Base-by-base conservation (phyloP, 2,797 vertebrate species). In the Crocidura indochinensis region DNA sequence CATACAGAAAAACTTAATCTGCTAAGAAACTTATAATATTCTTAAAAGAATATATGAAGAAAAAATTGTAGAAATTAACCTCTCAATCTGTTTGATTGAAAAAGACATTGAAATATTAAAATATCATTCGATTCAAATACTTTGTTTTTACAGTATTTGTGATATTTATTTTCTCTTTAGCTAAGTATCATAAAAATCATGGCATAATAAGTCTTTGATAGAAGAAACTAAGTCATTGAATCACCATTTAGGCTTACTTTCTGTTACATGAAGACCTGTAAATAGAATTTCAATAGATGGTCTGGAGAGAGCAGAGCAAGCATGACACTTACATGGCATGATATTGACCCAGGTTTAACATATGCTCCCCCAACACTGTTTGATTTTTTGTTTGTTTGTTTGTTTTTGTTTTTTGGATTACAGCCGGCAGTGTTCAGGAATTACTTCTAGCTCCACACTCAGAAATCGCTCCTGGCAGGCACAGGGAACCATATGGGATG, bases 41-140 rank as follows among this genome's bases (percentile, higher is more conserved):
- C 11, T 91, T 92, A 1, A 31, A n/a, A n/a, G n/a, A n/a, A n/a
- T n/a, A n/a, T n/a, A n/a, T n/a, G n/a, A n/a, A n/a, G n/a, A n/a
- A n/a, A 93, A 53, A 94, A 88, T 94, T 93, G 22, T 38, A 38
- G 38, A 38, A 38, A 38, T 38, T 38, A 38, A 38, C 38, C 38
- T 38, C 5, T 96, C 74, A 91, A n/a, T 65, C 51, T 94, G 96
- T 19, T 77, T 89, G 62, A 92, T 38, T 94, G 79, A 96, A 95
- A 93, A 91, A 94, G 31, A 9, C 75, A 76, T 85, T 94, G 62
- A 38, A 78, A 72, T 67, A 81, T 93, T 77, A 93, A 53, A 91
- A 69, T 89, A 60, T 10, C 85, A 31, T 69, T 90, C 74, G 56
- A 44, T 90, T 38, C 94, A 88, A 31, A 92, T 93, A 65, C 56